Evolutionary conservation across 1,140 invertebrate species (phyloP).

Genomic region (Hestina assimilis): DNA sequence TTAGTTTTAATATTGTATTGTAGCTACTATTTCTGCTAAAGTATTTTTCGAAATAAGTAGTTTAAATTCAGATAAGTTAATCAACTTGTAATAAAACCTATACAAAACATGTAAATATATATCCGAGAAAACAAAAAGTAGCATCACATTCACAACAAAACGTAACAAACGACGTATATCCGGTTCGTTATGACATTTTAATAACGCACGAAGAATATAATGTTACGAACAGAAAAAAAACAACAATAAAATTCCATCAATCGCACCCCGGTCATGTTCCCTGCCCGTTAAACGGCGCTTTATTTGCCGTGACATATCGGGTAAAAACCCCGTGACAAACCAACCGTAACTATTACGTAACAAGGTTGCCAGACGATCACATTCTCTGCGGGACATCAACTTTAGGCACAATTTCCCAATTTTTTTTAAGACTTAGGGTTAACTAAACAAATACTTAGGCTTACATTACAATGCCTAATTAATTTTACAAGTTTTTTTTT

Average conservation of each 20-base stretch:
- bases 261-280: not conserved
- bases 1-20: no score
- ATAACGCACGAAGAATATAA: not conserved
- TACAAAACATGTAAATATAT: not conserved
- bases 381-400: no score
- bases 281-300: slow-evolving; percentile 1
- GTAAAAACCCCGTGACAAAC: slow-evolving; percentile 9
- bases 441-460: no score
- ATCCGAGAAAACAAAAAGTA: slow-evolving; percentile 1
- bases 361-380: no score
- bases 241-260: not conserved
- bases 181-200: not conserved
- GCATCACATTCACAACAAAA: not conserved
- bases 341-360: not conserved
- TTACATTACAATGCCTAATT: no score
- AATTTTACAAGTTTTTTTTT: no score
- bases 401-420: no score
- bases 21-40: no score
- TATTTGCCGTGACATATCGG: slow-evolving; percentile 9
- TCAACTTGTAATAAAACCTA: not conserved
- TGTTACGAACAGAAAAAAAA: not conserved
- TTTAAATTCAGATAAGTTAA: no score
- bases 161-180: not conserved
- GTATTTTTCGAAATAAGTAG: not conserved
- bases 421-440: no score